phyloP scores from a whole-genome alignment of 2,888 invertebrate species.

The Plebejus anna region DNA sequence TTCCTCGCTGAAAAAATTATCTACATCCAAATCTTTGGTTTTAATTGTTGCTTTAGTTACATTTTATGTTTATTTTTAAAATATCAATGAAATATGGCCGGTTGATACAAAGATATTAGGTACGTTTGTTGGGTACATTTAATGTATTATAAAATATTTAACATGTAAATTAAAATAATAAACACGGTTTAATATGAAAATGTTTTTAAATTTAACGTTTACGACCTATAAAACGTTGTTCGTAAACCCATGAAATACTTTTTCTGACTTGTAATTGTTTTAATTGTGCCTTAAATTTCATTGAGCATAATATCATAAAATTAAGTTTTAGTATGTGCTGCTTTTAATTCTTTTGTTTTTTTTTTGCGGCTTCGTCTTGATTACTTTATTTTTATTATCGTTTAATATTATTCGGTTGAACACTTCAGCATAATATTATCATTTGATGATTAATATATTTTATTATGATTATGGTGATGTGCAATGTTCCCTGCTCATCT shows the following conservation, averaged over 20 bases:
- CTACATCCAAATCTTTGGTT: background rate
- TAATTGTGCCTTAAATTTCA: constrained; percentile 7
- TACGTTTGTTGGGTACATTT: background rate
- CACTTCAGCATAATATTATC: no score
- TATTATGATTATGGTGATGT: no score
- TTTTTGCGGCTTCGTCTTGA: background rate
- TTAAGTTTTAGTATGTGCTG: constrained; percentile 13
- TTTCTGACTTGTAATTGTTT: constrained; percentile 7
- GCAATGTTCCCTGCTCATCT: no score
- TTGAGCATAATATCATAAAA: constrained; percentile 2
- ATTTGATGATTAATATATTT: no score
- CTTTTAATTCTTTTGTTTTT: background rate
- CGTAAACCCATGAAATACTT: constrained; percentile 4
- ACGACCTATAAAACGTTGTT: background rate
- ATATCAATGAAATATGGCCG: background rate
- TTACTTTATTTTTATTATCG: background rate
- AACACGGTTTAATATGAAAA: background rate
- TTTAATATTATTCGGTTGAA: no score
- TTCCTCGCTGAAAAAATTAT: background rate
- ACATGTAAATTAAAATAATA: background rate
- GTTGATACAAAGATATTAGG: background rate
- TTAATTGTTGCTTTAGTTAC: background rate
- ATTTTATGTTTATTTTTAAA: background rate
- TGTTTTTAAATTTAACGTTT: background rate
- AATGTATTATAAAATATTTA: background rate